These are phyloP conservation scores for Halcyon leucocephala DNA, from an alignment of 2,797 vertebrate species.

Conservation along the genomic window DNA sequence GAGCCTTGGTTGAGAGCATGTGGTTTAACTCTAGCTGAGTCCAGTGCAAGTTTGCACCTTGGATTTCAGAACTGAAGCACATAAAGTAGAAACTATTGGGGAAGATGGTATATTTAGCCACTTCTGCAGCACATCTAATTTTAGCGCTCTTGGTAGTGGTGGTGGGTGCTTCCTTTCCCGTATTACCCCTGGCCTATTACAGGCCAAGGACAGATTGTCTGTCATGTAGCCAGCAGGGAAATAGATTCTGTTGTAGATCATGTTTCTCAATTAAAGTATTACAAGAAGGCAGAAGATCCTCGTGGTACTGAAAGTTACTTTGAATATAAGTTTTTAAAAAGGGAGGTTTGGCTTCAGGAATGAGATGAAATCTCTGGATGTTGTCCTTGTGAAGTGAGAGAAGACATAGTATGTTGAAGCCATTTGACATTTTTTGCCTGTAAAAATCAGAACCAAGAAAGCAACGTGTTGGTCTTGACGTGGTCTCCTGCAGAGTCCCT, in stretches of 20 bases:
- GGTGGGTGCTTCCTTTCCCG: constrained; percentile 84
- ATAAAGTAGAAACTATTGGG: constrained; percentile 77
- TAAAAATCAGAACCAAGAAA: constrained; percentile 54
- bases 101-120: constrained; percentile 82
- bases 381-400: constrained; percentile 73
- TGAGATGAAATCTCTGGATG: constrained; percentile 78
- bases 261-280: constrained; percentile 90
- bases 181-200: constrained; percentile 82
- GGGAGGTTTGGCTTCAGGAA: constrained; percentile 67
- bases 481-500: constrained; percentile 43
- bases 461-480: constrained; percentile 57
- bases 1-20: neutral
- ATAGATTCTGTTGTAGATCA: constrained; percentile 85
- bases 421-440: constrained; percentile 51
- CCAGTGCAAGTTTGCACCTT: constrained; percentile 18
- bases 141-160: constrained; percentile 78
- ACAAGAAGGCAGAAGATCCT: constrained; percentile 85
- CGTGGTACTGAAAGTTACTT: constrained; percentile 81
- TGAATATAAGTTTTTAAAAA: constrained; percentile 74
- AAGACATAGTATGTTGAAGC: constrained; percentile 76
- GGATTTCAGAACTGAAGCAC: constrained; percentile 45
- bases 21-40: neutral
- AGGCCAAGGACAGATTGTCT: constrained; percentile 83
- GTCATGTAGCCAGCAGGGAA: constrained; percentile 81
- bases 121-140: constrained; percentile 86